Evolutionary conservation across 2,113 vertebrate species (phyloP), one percentile per base, ranked within the genome.

Genomic region (Ailurus styani): DNA sequence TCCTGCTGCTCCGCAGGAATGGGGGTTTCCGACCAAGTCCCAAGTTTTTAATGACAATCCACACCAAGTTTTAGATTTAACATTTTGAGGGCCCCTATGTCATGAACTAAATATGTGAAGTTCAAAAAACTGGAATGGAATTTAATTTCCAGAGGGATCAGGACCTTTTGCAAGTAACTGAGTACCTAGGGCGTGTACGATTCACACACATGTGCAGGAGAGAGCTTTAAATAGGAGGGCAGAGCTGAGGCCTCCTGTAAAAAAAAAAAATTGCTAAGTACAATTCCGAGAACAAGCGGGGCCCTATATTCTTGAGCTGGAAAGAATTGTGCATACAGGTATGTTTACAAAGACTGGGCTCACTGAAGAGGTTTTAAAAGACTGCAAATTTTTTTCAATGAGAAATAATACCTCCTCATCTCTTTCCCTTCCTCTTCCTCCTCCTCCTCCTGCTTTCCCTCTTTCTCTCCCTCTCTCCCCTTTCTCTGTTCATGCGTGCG

Each of bases 51-150:
- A 87, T 72, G 4, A 6, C n/a, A 96, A 0, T 98, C 99, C 98
- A 97, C 55, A 95, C 98, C 98, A 42, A 73, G 97, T 98, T 98
- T 99, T 99, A 97, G 66, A 42, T 40, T 13, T 60, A 97, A 84
- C 98, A 94, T 97, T 97, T 77, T 55, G 83, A 96, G 95, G 85
- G 94, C 81, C 98, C 89, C 91, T 98, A 95, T 98, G 99, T 99
- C 99, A 98, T 97, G 97, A 98, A 97, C 97, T 98, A 99, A 99
- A 95, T 98, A 98, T 98, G 98, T 40, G 27, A 97, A 27, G 54
- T 97, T 98, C 95, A 95, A 98, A 99, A 98, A 97, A 40, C 79
- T 87, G 98, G 97, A 96, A 93, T 87, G 98, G 99, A 99, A 82
- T 98, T 96, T 64, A 27, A 82, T 96, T 96, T 97, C 83, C 93